Evolutionary conservation across 2,113 vertebrate species (phyloP).

Genomic region (Thinocorus orbignyianus): DNA sequence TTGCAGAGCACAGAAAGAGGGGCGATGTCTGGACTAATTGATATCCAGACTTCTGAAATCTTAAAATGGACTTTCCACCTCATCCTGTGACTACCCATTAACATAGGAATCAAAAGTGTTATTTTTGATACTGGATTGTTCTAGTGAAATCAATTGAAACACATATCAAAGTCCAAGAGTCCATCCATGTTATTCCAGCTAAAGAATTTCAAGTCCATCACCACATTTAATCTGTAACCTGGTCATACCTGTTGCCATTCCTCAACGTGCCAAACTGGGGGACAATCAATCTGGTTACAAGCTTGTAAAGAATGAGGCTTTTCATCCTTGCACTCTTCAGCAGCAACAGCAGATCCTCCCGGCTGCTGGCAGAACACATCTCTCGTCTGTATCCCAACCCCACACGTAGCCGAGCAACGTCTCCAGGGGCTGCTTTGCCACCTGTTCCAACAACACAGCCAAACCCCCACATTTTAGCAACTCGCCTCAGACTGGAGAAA

Average conservation of each 20-base stretch:
- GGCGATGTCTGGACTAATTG: background rate
- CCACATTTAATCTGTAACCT: background rate
- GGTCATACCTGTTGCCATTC: slow-evolving; percentile 87
- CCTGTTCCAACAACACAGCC: slow-evolving; percentile 60
- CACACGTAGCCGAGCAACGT: slow-evolving; percentile 85
- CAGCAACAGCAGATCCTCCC: slow-evolving; percentile 40
- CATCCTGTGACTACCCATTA: background rate
- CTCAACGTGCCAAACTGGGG: slow-evolving; percentile 84
- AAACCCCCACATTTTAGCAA: background rate
- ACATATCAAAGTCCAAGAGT: background rate
- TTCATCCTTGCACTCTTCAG: slow-evolving; percentile 72
- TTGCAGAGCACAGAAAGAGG: background rate
- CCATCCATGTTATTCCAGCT: background rate
- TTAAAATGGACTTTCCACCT: background rate
- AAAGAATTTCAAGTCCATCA: background rate
- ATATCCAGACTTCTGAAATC: background rate
- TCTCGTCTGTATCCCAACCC: slow-evolving; percentile 87
- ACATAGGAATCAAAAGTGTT: background rate
- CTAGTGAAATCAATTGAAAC: background rate
- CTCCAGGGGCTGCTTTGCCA: slow-evolving; percentile 86
- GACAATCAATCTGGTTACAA: slow-evolving; percentile 89
- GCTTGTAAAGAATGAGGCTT: slow-evolving; percentile 83
- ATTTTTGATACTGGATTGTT: background rate
- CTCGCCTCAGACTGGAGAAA: accelerated
- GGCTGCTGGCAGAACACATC: slow-evolving; percentile 80